These are phyloP conservation scores for Oasisia sp. DNA, from an alignment of 2,888 invertebrate genomes.

Conservation along the genomic window DNA sequence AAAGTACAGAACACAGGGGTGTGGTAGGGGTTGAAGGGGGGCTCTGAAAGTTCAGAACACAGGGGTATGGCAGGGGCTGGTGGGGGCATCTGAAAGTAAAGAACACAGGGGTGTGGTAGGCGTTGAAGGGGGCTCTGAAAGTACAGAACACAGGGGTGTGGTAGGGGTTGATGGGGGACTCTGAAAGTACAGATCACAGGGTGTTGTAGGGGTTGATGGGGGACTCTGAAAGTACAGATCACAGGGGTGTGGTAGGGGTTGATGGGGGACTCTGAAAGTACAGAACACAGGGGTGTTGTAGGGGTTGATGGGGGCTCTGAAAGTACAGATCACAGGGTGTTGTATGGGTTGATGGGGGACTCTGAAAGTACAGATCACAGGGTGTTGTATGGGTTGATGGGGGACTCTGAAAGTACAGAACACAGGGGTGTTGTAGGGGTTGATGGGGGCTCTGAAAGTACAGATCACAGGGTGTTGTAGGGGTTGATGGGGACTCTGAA, in stretches of 20 bases:
- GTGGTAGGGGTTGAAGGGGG: not conserved
- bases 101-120: not conserved
- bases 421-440: not conserved
- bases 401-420: not conserved
- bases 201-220: not conserved
- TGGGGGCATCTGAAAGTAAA: not conserved
- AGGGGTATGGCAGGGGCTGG: not conserved
- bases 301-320: too few relatives aligned
- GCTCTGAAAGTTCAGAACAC: not conserved
- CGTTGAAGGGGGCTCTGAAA: not conserved
- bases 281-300: too few relatives aligned
- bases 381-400: not conserved
- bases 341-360: not conserved
- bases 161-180: not conserved
- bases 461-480: not conserved
- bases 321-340: too few relatives aligned
- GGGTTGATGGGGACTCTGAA: not conserved
- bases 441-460: not conserved
- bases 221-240: not conserved
- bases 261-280: not conserved
- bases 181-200: not conserved
- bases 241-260: conserved; percentile 23
- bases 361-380: not conserved
- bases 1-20: not conserved
- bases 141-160: not conserved